Evolutionary conservation across 2,113 vertebrate species (phyloP).

Genomic region (Corythornis cristatus): DNA sequence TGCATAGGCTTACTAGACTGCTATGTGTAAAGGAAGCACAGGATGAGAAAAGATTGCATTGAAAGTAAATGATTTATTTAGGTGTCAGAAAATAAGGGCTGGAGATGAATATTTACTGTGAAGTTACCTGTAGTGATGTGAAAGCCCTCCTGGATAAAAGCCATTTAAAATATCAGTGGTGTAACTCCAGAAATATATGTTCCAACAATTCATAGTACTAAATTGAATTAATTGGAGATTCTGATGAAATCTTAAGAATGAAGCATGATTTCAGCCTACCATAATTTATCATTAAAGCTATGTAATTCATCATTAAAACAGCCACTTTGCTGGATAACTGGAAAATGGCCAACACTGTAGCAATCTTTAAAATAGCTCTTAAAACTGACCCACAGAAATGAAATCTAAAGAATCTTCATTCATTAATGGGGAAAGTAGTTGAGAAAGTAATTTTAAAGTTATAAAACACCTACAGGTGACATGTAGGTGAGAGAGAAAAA

Average conservation of each 20-base stretch:
- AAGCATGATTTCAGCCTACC: not conserved
- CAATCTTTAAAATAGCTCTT: constrained; percentile 44
- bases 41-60: not conserved
- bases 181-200: not conserved
- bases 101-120: not conserved
- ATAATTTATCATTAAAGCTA: constrained; percentile 45
- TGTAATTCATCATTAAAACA: constrained; percentile 55
- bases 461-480: not conserved
- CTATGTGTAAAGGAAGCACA: not conserved
- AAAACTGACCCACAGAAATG: not conserved
- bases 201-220: constrained; percentile 18
- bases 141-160: constrained; percentile 14
- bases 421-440: not conserved
- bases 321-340: constrained; percentile 6
- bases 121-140: not conserved
- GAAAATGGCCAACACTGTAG: constrained; percentile 4
- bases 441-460: not conserved
- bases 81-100: not conserved
- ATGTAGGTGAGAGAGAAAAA: not conserved
- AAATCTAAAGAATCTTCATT: constrained; percentile 4
- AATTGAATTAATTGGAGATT: not conserved
- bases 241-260: constrained; percentile 11
- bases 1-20: not conserved
- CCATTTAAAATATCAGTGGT: not conserved
- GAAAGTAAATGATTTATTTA: not conserved